Percentiles rank a stretch among this genome's conserved stretches.
These are phyloP conservation scores for Leptopilina boulardi DNA, from an alignment of 1,140 invertebrate genomes.

Conservation along the genomic window DNA sequence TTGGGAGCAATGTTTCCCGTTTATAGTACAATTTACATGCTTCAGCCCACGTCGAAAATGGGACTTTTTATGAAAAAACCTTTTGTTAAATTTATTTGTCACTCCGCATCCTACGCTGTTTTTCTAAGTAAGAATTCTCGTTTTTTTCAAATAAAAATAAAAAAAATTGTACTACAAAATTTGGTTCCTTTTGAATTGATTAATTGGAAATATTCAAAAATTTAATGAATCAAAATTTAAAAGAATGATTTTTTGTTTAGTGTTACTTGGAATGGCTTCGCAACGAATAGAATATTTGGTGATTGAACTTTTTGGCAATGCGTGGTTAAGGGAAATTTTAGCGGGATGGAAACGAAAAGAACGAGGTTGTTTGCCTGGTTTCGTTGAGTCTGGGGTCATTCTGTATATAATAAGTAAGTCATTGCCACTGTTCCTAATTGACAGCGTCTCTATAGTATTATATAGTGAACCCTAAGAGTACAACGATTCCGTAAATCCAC, in stretches of 20 bases:
- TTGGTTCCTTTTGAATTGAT: too few species aligned
- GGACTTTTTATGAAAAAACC: constrained; percentile 92
- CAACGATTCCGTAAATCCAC: constrained; percentile 17
- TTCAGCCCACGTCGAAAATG: constrained; percentile 87
- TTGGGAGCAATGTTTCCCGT: constrained; percentile 91
- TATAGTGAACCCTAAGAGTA: neutral
- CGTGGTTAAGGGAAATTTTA: constrained; percentile 83
- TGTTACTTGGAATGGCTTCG: constrained; percentile 87
- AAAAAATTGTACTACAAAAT: too few species aligned
- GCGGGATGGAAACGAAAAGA: constrained; percentile 86
- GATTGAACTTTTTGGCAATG: constrained; percentile 86
- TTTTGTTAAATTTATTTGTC: constrained; percentile 95
- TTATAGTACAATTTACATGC: constrained; percentile 89
- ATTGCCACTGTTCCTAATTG: constrained; percentile 48
- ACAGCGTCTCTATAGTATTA: neutral
- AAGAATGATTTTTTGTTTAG: constrained; percentile 69
- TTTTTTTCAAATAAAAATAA: too few species aligned
- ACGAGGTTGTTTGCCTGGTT: constrained; percentile 88
- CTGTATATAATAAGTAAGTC: constrained; percentile 88
- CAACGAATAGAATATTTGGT: constrained; percentile 87
- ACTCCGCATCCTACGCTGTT: constrained; percentile 92
- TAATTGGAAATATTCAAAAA: too few species aligned
- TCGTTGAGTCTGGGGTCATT: constrained; percentile 89
- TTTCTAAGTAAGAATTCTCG: constrained; percentile 86
- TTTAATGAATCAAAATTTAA: too few species aligned